Conservation (phyloP, 1,140 invertebrate genomes). For the Drosophila murphyi region DNA sequence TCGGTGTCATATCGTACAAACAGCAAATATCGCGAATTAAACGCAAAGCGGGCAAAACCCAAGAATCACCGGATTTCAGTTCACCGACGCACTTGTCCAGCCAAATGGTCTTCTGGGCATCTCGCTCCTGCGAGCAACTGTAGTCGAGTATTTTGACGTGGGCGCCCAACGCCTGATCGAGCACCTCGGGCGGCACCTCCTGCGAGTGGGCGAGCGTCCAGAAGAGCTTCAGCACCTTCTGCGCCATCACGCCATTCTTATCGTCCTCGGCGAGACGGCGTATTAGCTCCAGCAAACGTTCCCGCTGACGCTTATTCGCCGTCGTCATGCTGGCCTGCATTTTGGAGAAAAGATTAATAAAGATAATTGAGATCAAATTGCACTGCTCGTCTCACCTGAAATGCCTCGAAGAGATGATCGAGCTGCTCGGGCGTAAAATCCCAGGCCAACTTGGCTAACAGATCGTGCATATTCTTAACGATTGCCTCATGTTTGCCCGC, state of each 20-base stretch:
- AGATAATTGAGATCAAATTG: background rate
- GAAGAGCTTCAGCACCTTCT: slow-evolving; percentile 98
- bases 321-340: slow-evolving; percentile 96
- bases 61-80: slow-evolving; percentile 92
- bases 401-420: slow-evolving; percentile 98
- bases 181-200: slow-evolving; percentile 98
- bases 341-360: slow-evolving; percentile 29
- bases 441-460: slow-evolving; percentile 98
- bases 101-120: slow-evolving; percentile 98
- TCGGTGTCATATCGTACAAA: slow-evolving; percentile 93
- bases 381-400: slow-evolving; percentile 89
- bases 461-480: slow-evolving; percentile 98
- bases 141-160: slow-evolving; percentile 99
- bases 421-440: slow-evolving; percentile 98
- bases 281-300: slow-evolving; percentile 97
- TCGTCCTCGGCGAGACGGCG: slow-evolving; percentile 98
- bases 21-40: slow-evolving; percentile 98
- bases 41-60: slow-evolving; percentile 97
- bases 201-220: slow-evolving; percentile 99
- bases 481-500: slow-evolving; percentile 97
- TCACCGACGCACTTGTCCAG: slow-evolving; percentile 98
- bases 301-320: slow-evolving; percentile 97
- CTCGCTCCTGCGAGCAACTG: slow-evolving; percentile 97
- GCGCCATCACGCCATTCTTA: slow-evolving; percentile 99
- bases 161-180: slow-evolving; percentile 97